Percentiles rank a stretch among this genome's conserved stretches.
Evolutionary conservation across 92 coral and sea anemone species (phyloP).

Genomic region (Meandrina meandrites): DNA sequence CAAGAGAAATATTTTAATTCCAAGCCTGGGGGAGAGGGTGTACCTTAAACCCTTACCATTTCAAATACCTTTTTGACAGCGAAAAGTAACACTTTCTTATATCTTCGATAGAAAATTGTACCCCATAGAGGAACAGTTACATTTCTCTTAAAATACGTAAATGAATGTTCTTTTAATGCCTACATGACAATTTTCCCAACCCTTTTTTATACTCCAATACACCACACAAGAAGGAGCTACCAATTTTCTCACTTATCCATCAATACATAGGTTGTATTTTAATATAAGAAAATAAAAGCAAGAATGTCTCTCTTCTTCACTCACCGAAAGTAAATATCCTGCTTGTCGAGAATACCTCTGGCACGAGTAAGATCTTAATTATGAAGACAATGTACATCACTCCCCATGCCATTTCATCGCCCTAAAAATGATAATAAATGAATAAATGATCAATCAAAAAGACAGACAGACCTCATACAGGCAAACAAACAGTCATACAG

Average conservation of each 20-base stretch:
- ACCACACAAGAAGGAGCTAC: no score
- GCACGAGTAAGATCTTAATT: background rate
- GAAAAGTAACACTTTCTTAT: no score
- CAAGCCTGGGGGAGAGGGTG: no score
- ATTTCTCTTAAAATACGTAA: no score
- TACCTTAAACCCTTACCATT: no score
- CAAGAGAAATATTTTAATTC: background rate
- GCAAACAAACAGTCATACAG: background rate
- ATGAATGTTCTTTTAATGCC: no score
- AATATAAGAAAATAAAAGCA: background rate
- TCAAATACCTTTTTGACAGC: no score
- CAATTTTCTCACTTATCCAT: background rate
- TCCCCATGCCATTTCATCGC: background rate
- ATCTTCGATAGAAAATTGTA: no score
- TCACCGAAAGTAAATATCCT: slow-evolving; percentile 1
- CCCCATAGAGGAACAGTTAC: no score
- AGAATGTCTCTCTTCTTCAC: background rate
- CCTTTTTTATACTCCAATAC: no score
- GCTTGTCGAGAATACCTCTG: background rate
- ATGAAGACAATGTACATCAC: background rate
- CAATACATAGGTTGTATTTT: background rate
- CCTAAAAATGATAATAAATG: background rate
- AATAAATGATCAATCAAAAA: background rate
- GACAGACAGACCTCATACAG: background rate
- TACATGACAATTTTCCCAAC: no score